Base-by-base conservation (phyloP, 2,113 vertebrate genomes). In the Tragulus kanchil region DNA sequence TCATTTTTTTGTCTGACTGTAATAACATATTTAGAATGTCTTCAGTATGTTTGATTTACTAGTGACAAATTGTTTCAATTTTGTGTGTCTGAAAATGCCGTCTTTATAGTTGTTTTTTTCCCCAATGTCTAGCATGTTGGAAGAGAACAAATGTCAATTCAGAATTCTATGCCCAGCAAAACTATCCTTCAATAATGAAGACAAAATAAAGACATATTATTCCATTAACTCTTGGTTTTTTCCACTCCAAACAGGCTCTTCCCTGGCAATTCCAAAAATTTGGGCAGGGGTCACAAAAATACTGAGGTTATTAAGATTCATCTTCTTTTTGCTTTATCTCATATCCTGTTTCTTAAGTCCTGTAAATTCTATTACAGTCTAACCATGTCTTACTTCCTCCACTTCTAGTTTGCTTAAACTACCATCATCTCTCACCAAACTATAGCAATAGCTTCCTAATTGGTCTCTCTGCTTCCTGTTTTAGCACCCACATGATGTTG, bases 41-140 rank as follows among this genome's bases (percentile, higher is more conserved):
- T 83, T 89, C 87, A 78, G 79, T 56, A 56, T 79, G 64, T 92
- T 96, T 85, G 81, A 59, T 90, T n/a, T 92, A 15, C n/a, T 92
- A 13, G 23, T 83, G 28, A 36, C 42, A 92, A 86, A 56, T 15
- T n/a, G 9, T 64, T 67, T 69, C 31, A 31, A 15, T 11, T 90
- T 92, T 73, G 14, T 85, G 75, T 85, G 26, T 91, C 90, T 89
- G 89, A 84, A 89, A 85, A 56, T 87, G 28, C 79, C 50, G 84
- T 65, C 62, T 73, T 81, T 90, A n/a, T 50, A 26, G 58, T 48
- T 84, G 31, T 67, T 95, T 90, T 90, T 36, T 15, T 59, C 50
- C 77, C 59, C 17, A 31, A 12, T 52, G 19, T 58, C 50, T 81
- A 75, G 69, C 58, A 58, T 62, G 36, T 17, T 19, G 56, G 79